Base-by-base conservation (phyloP, 2,113 vertebrate genomes). In the Vidua chalybeata region DNA sequence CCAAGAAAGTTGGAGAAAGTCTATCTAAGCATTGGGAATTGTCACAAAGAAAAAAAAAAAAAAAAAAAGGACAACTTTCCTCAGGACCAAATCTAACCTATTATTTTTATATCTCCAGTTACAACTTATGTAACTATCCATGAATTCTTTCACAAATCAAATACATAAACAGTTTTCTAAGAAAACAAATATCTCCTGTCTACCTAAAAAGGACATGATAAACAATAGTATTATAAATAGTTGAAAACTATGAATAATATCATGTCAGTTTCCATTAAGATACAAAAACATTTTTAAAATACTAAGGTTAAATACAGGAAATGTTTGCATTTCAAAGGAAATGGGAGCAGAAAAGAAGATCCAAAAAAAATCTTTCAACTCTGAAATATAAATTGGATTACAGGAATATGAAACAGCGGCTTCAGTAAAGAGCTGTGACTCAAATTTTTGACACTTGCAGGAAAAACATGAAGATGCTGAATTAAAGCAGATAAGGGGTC, bases 311-410 rank as follows among this genome's bases (percentile, higher is more conserved):
- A 94, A 89, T 68, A 69, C 93, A 81, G 96, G 96, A 97, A 96
- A 94, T 90, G 83, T 92, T 90, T 85, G 43, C 51, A 59, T 92
- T 93, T 96, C 64, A 87, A 56, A 96, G 97, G 95, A 96, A 97
- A 92, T 76, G 61, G 58, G 58, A 90, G 58, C 28, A 88, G 69
- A 90, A 93, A 86, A 89, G 62, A 96, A 75, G 90, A 90, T 62
- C 54, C 62, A 87, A 89, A 95, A 89, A 82, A 87, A 87, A 76
- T 39, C 54, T 89, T 94, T 95, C 55, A 86, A 74, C 43, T 63
- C 52, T 64, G 20, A 71, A 88, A 61, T 45, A 56, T 49, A 86
- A 88, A 67, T n/a, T 93, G 72, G 64, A 94, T 91, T 93, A 92
- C 64, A 84, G 72, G 82, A 94, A 91, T 77, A 84, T 45, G 45